phyloP scores from a whole-genome alignment of 2,888 invertebrate species.

The Esperia sulphurella region DNA sequence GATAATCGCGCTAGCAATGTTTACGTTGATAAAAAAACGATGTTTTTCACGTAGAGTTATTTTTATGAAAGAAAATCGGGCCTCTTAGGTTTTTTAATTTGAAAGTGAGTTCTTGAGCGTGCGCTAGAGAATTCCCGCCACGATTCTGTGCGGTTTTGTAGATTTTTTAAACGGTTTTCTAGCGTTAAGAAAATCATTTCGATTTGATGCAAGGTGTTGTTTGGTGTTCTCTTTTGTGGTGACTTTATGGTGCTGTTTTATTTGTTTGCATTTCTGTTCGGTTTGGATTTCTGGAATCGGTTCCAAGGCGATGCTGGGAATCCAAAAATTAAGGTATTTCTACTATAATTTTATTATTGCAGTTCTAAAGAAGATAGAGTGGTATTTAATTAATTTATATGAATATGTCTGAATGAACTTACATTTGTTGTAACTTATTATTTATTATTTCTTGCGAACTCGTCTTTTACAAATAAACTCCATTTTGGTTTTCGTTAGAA shows the following conservation, averaged over 20 bases:
- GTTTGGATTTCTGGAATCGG: constrained; percentile 10
- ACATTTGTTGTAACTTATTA: too few species aligned
- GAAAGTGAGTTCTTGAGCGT: constrained; percentile 15
- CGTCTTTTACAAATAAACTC: too few species aligned
- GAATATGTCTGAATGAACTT: too few species aligned
- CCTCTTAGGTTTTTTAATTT: constrained; percentile 23
- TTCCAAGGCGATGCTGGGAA: not conserved
- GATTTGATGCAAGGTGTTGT: constrained; percentile 15
- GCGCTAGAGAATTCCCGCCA: constrained; percentile 5
- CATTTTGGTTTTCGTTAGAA: too few species aligned
- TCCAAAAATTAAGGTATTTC: constrained; percentile 17
- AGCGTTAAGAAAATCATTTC: constrained; percentile 18
- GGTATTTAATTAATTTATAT: too few species aligned
- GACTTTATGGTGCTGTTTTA: constrained; percentile 15
- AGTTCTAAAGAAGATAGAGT: not conserved
- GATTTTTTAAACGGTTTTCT: constrained; percentile 24
- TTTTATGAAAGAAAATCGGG: constrained; percentile 55
- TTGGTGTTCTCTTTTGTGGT: constrained; percentile 27
- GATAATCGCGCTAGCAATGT: constrained; percentile 31
- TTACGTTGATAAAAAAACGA: constrained; percentile 33
- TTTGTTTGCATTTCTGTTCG: constrained; percentile 1
- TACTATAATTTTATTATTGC: not conserved
- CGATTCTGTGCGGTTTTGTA: constrained; percentile 16
- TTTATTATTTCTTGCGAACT: too few species aligned
- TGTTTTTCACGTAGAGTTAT: constrained; percentile 54